Conservation (phyloP, 2,113 vertebrate species). For the Pelodiscus sinensis region DNA sequence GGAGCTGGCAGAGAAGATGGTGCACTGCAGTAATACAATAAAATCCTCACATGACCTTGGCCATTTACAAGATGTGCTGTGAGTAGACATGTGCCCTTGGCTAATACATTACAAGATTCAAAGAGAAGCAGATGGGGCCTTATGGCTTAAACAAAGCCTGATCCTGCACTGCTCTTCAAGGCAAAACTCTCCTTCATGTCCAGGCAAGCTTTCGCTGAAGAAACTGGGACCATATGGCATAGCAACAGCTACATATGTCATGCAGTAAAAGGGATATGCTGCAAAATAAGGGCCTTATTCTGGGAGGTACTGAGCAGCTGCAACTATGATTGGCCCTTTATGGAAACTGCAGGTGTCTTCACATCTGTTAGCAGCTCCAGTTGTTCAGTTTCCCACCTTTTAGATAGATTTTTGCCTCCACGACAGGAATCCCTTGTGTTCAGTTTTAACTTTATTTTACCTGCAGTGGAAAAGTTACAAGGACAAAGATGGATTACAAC, state of each 20-base stretch:
- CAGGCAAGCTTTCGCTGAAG: slow-evolving; percentile 1
- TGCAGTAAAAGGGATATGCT: neutral
- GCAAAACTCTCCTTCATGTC: slow-evolving; percentile 2
- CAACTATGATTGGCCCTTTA: neutral
- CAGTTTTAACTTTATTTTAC: no score
- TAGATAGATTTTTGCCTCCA: no score
- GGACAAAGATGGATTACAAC: no score
- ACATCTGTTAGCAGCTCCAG: no score
- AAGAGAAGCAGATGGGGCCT: neutral
- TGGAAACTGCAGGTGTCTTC: neutral
- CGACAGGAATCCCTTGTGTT: no score
- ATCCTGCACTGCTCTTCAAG: slow-evolving; percentile 16
- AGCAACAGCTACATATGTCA: neutral
- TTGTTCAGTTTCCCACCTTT: no score
- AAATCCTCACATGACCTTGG: slow-evolving; percentile 64
- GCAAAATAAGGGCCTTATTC: neutral
- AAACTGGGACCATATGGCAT: neutral
- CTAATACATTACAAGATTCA: neutral
- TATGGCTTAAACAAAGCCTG: slow-evolving; percentile 7
- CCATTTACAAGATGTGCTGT: neutral
- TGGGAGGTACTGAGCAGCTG: neutral
- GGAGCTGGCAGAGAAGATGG: slow-evolving; percentile 62
- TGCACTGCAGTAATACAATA: slow-evolving; percentile 67
- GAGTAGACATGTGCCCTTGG: neutral
- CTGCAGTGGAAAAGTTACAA: no score